Percentiles rank a stretch among this genome's conserved stretches.
Conservation (phyloP, 2,113 vertebrate species). For the Ptychochromis oligacanthus region DNA sequence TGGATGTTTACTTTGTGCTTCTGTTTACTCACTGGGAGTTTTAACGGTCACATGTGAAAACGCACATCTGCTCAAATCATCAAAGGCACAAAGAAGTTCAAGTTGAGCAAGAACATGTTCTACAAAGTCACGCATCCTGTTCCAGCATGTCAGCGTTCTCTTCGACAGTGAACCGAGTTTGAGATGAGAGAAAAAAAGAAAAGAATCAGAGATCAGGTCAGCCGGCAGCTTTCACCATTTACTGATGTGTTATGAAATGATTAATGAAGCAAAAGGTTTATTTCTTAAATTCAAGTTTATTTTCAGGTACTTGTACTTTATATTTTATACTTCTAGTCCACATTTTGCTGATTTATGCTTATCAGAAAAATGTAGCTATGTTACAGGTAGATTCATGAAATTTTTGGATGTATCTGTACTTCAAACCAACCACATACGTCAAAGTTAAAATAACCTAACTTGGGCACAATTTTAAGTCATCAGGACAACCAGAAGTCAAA, state of each 20-base stretch:
- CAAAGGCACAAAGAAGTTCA: background rate
- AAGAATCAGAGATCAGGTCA: background rate
- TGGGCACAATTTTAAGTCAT: background rate
- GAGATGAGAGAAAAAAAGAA: background rate
- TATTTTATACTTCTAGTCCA: too few relatives aligned
- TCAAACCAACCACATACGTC: too few relatives aligned
- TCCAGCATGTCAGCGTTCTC: background rate
- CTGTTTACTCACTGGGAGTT: too few relatives aligned
- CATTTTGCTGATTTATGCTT: too few relatives aligned
- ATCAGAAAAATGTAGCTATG: too few relatives aligned
- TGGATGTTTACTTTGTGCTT: background rate
- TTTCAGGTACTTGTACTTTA: background rate
- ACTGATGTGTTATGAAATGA: background rate
- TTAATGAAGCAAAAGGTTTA: accelerated
- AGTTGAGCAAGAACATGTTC: background rate
- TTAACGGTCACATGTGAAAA: background rate
- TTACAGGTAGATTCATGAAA: too few relatives aligned
- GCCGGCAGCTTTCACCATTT: background rate
- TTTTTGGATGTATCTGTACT: background rate
- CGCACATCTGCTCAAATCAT: background rate
- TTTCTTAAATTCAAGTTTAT: accelerated
- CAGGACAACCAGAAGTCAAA: background rate
- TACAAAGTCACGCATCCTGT: background rate
- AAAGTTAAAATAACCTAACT: background rate
- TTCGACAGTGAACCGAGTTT: background rate